phyloP scores from a whole-genome alignment of 2,888 invertebrate species.

The Hydriomena furcata region DNA sequence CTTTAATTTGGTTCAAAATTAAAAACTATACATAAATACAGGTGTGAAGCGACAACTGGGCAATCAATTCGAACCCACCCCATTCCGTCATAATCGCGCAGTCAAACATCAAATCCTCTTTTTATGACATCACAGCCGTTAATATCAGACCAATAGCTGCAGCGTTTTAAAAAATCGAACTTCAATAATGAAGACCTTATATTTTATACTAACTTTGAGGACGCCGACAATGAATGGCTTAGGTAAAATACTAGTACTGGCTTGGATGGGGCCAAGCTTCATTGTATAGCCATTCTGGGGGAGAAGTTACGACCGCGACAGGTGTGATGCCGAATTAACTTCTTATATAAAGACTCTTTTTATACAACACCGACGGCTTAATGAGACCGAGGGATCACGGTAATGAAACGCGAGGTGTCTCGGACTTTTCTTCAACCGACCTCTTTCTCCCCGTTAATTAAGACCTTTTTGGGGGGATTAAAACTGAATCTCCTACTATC shows the following conservation, averaged over 20 bases:
- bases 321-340: conserved; percentile 82
- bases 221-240: conserved; percentile 66
- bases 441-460: conserved; percentile 64
- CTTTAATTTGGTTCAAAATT: conserved; percentile 28
- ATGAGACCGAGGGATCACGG: conserved; percentile 70
- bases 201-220: conserved; percentile 71
- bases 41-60: conserved; percentile 43
- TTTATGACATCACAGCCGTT: conserved; percentile 48
- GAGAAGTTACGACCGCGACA: conserved; percentile 79
- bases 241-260: conserved; percentile 66
- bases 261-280: conserved; percentile 65
- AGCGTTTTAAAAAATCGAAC: conserved; percentile 68
- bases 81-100: conserved; percentile 42
- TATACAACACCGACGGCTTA: conserved; percentile 74
- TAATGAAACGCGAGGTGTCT: conserved; percentile 69
- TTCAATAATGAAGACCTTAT: conserved; percentile 74
- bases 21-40: conserved; percentile 34
- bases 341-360: conserved; percentile 79
- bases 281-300: conserved; percentile 75
- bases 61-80: conserved; percentile 46
- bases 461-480: conserved; percentile 59
- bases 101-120: conserved; percentile 47
- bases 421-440: conserved; percentile 59
- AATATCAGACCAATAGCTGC: conserved; percentile 56
- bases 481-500: conserved; percentile 45